Conservation (phyloP, 1,140 invertebrate species). For the Eufriesea mexicana region DNA sequence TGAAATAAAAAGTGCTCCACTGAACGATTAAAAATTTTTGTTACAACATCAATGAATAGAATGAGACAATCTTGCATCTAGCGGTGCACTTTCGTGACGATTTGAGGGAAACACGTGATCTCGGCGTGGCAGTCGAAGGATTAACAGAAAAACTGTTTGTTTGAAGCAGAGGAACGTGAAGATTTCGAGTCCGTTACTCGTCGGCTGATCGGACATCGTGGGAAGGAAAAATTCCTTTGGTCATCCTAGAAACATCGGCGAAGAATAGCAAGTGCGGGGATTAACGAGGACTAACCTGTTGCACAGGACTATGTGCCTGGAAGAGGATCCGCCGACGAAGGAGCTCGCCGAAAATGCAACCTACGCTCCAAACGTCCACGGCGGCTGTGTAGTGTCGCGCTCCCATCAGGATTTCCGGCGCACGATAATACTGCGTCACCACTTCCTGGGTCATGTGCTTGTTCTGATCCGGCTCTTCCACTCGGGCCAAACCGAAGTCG, state of each 20-base stretch:
- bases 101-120: no score
- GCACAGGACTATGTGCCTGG: conserved; percentile 96
- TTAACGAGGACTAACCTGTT: conserved; percentile 86
- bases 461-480: conserved; percentile 95
- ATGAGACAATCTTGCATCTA: no score
- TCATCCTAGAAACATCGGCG: background rate
- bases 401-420: conserved; percentile 99
- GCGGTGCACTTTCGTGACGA: no score
- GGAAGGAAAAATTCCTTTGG: background rate
- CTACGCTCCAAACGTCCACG: conserved; percentile 99
- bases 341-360: conserved; percentile 99
- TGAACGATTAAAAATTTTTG: no score
- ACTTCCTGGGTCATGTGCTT: conserved; percentile 99
- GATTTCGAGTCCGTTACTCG: no score
- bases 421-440: conserved; percentile 99
- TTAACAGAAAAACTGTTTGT: no score
- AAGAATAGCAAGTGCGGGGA: background rate
- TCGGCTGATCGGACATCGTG: background rate
- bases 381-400: conserved; percentile 98
- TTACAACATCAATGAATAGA: no score
- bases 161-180: no score
- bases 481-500: conserved; percentile 97
- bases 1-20: no score
- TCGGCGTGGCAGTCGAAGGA: no score
- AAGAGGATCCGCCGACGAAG: conserved; percentile 97